Base-by-base conservation (phyloP, 2,797 vertebrate genomes). In the Tapera naevia region DNA sequence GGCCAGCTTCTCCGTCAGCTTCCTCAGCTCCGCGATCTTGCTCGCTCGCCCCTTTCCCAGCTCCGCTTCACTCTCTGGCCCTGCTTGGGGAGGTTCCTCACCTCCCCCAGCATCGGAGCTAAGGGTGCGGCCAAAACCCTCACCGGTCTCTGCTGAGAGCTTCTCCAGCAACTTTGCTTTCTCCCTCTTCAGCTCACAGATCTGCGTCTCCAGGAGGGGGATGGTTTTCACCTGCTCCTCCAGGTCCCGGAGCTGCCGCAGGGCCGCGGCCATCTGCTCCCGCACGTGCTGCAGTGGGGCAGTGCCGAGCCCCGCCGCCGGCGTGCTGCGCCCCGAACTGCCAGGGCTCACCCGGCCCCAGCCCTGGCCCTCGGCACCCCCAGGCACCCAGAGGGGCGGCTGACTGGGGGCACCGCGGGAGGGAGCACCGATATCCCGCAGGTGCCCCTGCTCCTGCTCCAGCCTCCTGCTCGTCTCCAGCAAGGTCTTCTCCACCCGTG, bases 221-320 rank as follows among this genome's bases (percentile, higher is more conserved):
- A 99, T 98, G 14, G 98, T 98, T 88, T 99, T 99, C 50, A 99
- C 99, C 87, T 98, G 98, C 65, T 99, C 99, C 92, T 99, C 99
- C 96, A 99, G 98, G 95, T 99, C 99, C 98, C 98, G 98, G 28
- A 99, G 98, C 93, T 99, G 98, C 88, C 95, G 97, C 82, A 99
- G 97, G 30, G 99, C 99, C 1, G 97, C 97, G 0, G 99, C 99
- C 99, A 99, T 99, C 97, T 99, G 99, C 96, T 99, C 99, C 35
- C 99, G 97, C 67, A 99, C 99, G 1, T 98, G 98, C 95, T 99
- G 99, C 94, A 99, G 98, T 10, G 99, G 99, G 57, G 94, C 98
- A 1, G 99, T 98, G 14, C 98, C 95, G 12, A 99, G 95, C 2
- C 95, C 86, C 0, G 88, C 27, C 0, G 95, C 98, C 0, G 99